A percentile compares a stretch with the other conserved stretches of the same genome.
These are phyloP conservation scores for Mastomys coucha DNA, from an alignment of 2,113 vertebrate genomes.

Conservation along the genomic window DNA sequence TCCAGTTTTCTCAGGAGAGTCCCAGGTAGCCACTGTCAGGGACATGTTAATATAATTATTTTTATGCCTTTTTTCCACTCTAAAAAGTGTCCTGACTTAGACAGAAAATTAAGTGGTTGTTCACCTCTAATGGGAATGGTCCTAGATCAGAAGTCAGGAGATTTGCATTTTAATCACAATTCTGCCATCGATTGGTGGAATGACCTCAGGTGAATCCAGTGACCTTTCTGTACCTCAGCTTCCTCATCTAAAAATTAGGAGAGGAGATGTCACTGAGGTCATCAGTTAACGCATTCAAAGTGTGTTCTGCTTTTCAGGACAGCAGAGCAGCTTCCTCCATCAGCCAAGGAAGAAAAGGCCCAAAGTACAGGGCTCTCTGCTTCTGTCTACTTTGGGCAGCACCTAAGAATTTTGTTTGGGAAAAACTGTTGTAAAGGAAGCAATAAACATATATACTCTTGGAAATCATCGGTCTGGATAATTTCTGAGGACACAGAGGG, in stretches of 20 bases:
- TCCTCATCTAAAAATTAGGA: not conserved
- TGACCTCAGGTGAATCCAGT: not conserved
- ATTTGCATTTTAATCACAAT: not conserved
- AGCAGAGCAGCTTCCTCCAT: rapidly evolving
- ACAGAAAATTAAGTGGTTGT: not conserved
- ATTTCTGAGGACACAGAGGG: not conserved
- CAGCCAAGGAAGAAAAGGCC: too few species aligned
- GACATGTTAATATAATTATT: not conserved
- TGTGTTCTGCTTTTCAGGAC: not conserved
- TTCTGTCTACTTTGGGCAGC: not conserved
- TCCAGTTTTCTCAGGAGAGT: not conserved
- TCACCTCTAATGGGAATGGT: not conserved
- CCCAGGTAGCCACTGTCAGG: not conserved
- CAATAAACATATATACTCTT: not conserved
- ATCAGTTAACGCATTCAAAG: not conserved
- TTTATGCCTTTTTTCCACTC: not conserved
- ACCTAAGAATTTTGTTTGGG: not conserved
- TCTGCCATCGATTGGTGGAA: not conserved
- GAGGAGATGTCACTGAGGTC: not conserved
- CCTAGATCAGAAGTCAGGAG: not conserved
- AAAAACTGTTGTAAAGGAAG: not conserved
- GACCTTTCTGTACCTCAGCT: not conserved
- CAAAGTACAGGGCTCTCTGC: not conserved
- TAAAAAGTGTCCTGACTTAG: not conserved
- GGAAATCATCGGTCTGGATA: not conserved